A percentile compares a stretch with the other conserved stretches of the same genome.
These are phyloP conservation scores for Lutjanus erythropterus DNA, from an alignment of 2,113 vertebrate genomes.

Conservation along the genomic window DNA sequence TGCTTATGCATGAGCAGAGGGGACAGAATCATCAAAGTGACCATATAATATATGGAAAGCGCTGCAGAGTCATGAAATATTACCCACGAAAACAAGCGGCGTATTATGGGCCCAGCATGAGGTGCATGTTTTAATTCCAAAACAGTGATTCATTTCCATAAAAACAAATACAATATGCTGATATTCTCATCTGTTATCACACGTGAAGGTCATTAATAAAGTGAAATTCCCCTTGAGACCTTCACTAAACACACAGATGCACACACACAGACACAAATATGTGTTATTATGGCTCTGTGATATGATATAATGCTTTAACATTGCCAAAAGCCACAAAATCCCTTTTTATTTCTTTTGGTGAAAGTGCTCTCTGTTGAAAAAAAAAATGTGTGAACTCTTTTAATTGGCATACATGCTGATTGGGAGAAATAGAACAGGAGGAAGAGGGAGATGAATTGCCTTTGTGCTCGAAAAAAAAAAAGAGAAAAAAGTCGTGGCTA, in stretches of 20 bases:
- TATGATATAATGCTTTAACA: slow-evolving; percentile 16
- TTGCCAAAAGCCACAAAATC: slow-evolving; percentile 7
- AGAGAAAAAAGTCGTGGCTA: slow-evolving; percentile 47
- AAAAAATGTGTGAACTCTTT: slow-evolving; percentile 48
- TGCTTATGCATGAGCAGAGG: slow-evolving; percentile 75
- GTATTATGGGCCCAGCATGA: slow-evolving; percentile 72
- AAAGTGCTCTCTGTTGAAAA: slow-evolving; percentile 1
- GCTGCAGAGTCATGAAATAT: slow-evolving; percentile 68
- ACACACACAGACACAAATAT: slow-evolving; percentile 38
- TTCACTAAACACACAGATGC: slow-evolving; percentile 37
- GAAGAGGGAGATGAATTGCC: slow-evolving; percentile 40
- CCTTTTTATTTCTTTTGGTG: slow-evolving; percentile 11
- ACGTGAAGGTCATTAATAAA: slow-evolving; percentile 73
- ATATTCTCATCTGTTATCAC: slow-evolving; percentile 70
- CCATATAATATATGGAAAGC: slow-evolving; percentile 79
- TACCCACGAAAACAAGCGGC: slow-evolving; percentile 64
- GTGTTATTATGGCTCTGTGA: slow-evolving; percentile 23
- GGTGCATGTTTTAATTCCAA: slow-evolving; percentile 74
- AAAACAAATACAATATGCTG: slow-evolving; percentile 69
- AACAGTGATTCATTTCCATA: slow-evolving; percentile 73
- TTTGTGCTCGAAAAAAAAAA: slow-evolving; percentile 28
- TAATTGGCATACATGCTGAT: slow-evolving; percentile 49
- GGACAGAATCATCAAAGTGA: slow-evolving; percentile 72
- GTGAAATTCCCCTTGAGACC: slow-evolving; percentile 55
- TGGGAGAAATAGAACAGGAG: slow-evolving; percentile 32